Conservation (phyloP, 2,113 vertebrate genomes). For the Shinisaurus crocodilurus region DNA sequence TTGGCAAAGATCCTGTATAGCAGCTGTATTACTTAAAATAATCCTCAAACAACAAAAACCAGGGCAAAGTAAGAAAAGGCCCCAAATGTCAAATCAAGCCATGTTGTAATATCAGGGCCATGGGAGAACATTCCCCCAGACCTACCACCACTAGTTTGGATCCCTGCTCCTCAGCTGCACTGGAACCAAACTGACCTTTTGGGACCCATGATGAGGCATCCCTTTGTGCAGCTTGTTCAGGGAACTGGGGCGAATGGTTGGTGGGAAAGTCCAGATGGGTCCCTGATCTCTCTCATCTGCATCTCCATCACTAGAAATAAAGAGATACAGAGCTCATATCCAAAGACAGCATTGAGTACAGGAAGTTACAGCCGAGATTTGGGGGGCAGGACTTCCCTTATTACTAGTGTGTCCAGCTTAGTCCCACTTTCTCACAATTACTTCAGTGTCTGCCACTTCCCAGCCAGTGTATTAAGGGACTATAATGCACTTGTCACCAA, state of each 20-base stretch:
- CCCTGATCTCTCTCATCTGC: constrained; percentile 88
- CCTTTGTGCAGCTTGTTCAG: constrained; percentile 91
- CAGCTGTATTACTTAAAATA: not conserved
- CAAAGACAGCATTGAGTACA: not conserved
- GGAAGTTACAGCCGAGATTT: not conserved
- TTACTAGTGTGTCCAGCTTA: not conserved
- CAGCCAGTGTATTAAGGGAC: not conserved
- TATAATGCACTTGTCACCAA: not conserved
- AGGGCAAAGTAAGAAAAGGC: not conserved
- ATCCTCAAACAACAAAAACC: not conserved
- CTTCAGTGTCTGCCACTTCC: not conserved
- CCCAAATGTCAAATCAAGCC: not conserved
- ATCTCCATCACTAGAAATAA: constrained; percentile 87
- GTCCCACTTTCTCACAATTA: not conserved
- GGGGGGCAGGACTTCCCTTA: not conserved
- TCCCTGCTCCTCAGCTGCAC: not conserved
- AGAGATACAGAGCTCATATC: not conserved
- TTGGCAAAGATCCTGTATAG: not conserved
- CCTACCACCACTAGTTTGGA: not conserved
- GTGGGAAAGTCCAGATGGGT: constrained; percentile 94
- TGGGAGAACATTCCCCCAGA: not conserved
- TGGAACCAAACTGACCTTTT: constrained; percentile 77
- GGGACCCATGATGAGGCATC: constrained; percentile 83
- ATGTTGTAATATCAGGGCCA: not conserved
- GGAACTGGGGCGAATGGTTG: constrained; percentile 89